Conservation (phyloP, 1,140 invertebrate species). For the Bombyx mori region DNA sequence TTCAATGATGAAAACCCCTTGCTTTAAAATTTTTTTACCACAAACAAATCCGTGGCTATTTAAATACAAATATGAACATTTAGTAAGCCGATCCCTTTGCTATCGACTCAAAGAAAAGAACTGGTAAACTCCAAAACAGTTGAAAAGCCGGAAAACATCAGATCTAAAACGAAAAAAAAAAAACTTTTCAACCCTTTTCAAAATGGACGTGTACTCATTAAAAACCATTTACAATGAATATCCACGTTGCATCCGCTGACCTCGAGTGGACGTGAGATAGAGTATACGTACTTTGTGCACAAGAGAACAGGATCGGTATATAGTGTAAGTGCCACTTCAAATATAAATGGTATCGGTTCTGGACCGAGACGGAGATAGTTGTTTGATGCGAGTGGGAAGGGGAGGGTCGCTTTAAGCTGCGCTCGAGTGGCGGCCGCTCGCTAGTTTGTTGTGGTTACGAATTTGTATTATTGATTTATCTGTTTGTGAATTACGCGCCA, state of each 20-base stretch:
- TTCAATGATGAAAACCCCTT: no score
- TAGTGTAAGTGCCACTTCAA: constrained; percentile 35
- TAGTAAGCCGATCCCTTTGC: no score
- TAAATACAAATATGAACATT: no score
- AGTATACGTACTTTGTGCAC: constrained; percentile 16
- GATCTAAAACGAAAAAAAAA: constrained; percentile 15
- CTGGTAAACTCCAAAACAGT: no score
- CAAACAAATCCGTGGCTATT: no score
- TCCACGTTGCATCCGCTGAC: constrained; percentile 50
- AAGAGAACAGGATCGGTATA: constrained; percentile 27
- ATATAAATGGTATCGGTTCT: constrained; percentile 52
- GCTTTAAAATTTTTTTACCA: no score
- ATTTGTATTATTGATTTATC: no score
- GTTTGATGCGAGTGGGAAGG: constrained; percentile 10
- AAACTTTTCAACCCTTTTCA: constrained; percentile 17
- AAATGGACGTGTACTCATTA: constrained; percentile 9
- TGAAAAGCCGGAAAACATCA: no score
- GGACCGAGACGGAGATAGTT: constrained; percentile 19
- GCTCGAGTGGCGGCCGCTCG: constrained; percentile 22
- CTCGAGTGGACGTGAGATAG: constrained; percentile 36
- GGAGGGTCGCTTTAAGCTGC: constrained; percentile 10
- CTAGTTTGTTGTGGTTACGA: background rate
- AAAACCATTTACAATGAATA: constrained; percentile 44
- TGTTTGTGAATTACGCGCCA: no score
- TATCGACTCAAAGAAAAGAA: no score